Evolutionary conservation across 2,888 invertebrate species (phyloP).

Genomic region (Herminia tarsipennalis): DNA sequence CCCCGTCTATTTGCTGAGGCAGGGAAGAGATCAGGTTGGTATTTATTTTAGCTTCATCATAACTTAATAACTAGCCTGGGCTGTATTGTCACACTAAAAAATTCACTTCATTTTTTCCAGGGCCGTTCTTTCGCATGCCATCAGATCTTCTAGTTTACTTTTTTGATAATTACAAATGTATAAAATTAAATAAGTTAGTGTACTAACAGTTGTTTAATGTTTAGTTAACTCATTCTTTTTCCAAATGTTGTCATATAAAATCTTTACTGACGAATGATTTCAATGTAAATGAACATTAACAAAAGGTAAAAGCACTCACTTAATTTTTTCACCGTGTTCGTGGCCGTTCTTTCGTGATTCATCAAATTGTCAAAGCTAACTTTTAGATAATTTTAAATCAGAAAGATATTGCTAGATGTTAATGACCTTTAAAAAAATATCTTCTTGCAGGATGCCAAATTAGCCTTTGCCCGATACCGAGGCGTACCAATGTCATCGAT

Average conservation of each 20-base stretch:
- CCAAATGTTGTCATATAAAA: background rate
- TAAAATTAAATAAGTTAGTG: no score
- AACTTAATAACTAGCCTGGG: no score
- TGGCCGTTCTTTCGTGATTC: no score
- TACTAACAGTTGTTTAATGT: no score
- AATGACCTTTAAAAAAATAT: no score
- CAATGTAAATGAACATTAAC: background rate
- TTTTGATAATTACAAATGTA: background rate
- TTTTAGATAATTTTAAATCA: background rate
- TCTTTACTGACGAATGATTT: no score
- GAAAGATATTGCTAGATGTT: no score
- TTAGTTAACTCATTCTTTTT: no score
- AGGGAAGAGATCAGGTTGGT: constrained; percentile 69
- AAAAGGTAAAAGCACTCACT: background rate
- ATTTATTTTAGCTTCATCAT: background rate
- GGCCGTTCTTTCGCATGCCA: background rate
- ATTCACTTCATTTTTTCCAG: background rate
- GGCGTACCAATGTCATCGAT: constrained; percentile 61
- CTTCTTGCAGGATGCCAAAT: constrained; percentile 60
- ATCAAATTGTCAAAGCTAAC: background rate
- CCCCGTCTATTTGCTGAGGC: constrained; percentile 65
- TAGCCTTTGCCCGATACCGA: constrained; percentile 66
- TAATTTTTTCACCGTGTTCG: no score
- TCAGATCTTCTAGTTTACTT: background rate
- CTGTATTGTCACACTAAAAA: no score